These are phyloP conservation scores for Platalea minor DNA, from an alignment of 2,797 vertebrate species.

Conservation along the genomic window DNA sequence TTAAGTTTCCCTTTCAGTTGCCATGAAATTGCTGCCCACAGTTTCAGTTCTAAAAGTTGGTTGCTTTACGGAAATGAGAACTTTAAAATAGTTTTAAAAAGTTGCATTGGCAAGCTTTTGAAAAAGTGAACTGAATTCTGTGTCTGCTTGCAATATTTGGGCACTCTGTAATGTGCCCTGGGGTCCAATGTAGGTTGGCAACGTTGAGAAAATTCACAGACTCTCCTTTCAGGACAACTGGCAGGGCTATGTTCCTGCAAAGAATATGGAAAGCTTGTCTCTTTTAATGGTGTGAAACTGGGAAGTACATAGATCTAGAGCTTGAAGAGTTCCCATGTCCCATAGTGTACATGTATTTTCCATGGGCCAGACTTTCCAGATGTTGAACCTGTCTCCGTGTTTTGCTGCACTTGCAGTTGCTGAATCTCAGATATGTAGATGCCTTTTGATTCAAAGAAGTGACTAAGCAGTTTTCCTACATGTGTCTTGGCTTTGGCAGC, in stretches of 20 bases:
- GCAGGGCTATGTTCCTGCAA: background rate
- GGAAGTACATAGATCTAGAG: background rate
- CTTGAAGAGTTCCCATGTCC: background rate
- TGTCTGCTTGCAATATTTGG: background rate
- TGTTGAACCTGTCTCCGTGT: background rate
- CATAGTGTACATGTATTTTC: background rate
- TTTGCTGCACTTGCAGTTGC: background rate
- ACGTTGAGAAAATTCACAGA: rapidly evolving
- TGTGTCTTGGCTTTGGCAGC: background rate
- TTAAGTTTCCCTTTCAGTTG: background rate
- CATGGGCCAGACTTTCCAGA: background rate
- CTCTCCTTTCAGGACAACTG: background rate
- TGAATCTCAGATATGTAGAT: background rate
- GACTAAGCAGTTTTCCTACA: background rate
- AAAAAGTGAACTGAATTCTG: background rate
- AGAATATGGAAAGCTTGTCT: background rate
- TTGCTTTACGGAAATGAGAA: background rate
- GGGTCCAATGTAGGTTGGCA: background rate
- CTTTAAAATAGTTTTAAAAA: slow-evolving; percentile 4
- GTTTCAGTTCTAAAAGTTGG: background rate
- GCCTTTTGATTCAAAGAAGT: rapidly evolving
- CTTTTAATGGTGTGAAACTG: background rate
- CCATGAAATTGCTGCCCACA: background rate
- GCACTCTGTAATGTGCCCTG: background rate
- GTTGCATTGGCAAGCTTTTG: background rate